Evolutionary conservation across 2,797 vertebrate species (phyloP).

Genomic region (Leontopithecus rosalia): DNA sequence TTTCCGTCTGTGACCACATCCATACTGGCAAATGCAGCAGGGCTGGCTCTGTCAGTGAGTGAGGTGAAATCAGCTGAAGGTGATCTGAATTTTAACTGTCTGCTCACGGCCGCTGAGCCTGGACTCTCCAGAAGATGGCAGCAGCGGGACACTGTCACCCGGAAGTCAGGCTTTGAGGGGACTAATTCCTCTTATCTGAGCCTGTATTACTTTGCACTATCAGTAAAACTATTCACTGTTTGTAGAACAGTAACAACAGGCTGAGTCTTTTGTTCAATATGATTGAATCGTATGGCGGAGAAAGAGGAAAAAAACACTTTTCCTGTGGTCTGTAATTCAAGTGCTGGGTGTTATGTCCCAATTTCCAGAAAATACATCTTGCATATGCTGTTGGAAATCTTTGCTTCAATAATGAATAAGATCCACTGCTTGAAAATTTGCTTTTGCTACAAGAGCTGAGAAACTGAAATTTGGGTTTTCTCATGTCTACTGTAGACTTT

Average conservation of each 20-base stretch:
- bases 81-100: background rate
- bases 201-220: background rate
- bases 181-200: background rate
- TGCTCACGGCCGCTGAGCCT: slow-evolving; percentile 9
- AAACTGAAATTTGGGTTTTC: background rate
- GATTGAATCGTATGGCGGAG: background rate
- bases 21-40: background rate
- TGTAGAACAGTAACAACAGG: background rate
- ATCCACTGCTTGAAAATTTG: background rate
- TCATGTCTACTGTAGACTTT: background rate
- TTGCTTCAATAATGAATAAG: background rate
- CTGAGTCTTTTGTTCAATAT: background rate
- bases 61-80: background rate
- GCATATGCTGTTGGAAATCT: background rate
- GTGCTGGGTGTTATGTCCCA: background rate
- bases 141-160: slow-evolving; percentile 68
- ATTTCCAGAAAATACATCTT: slow-evolving; percentile 27
- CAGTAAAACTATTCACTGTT: background rate
- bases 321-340: background rate
- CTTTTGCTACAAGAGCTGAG: background rate
- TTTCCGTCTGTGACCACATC: background rate
- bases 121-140: slow-evolving; percentile 82
- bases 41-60: background rate
- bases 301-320: background rate
- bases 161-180: background rate